A percentile compares a stretch with the other conserved stretches of the same genome.
Evolutionary conservation across 2,888 invertebrate species (phyloP).

Genomic region (Onthophagus sagittarius): DNA sequence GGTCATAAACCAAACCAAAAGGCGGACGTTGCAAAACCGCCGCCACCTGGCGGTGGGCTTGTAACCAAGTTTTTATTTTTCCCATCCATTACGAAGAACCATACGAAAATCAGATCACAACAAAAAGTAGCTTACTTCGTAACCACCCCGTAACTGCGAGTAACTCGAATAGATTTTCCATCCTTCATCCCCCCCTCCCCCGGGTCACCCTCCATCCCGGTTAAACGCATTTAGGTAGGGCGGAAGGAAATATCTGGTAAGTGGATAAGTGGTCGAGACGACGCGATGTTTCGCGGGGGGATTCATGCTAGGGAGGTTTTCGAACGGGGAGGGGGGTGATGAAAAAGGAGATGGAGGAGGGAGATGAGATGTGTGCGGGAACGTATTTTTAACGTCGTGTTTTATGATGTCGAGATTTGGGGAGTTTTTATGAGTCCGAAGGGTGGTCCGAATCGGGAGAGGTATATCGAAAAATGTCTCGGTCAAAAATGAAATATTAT

Average conservation of each 20-base stretch:
- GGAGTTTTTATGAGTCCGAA: conserved; percentile 37
- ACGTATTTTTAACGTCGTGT: conserved; percentile 47
- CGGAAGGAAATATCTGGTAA: neutral
- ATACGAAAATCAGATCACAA: neutral
- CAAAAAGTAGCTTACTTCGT: neutral
- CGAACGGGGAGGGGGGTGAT: neutral
- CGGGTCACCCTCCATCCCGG: neutral
- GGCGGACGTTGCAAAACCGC: neutral
- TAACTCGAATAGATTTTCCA: neutral
- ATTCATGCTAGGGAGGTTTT: too few species aligned
- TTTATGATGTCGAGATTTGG: conserved; percentile 47
- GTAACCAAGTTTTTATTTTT: too few species aligned
- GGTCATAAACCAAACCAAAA: conserved; percentile 29
- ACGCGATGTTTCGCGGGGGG: neutral
- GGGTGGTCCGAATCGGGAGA: neutral
- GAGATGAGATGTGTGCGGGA: conserved; percentile 41
- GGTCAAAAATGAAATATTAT: neutral
- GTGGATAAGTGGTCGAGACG: neutral
- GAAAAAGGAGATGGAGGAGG: neutral
- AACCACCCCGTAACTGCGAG: neutral
- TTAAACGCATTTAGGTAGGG: conserved; percentile 1
- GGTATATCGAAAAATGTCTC: neutral
- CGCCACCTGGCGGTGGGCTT: neutral
- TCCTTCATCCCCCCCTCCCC: neutral
- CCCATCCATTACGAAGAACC: neutral